Conservation (phyloP, 2,797 vertebrate species). For the Platyrinchus mystaceus region DNA sequence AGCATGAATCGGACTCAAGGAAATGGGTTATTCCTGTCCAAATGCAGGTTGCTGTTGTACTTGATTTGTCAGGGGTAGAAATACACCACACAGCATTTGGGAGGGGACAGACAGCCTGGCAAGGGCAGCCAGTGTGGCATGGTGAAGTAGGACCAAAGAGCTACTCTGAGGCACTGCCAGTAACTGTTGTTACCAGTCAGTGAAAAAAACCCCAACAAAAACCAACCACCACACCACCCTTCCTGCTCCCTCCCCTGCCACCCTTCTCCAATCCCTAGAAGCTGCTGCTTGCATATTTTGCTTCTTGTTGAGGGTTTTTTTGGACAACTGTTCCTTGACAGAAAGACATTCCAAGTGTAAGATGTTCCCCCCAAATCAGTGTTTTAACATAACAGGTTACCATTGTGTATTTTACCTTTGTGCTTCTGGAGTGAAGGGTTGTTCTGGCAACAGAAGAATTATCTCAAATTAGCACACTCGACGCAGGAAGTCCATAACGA, state of each 20-base stretch:
- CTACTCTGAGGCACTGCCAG: not conserved
- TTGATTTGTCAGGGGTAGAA: not conserved
- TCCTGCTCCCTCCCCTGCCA: not conserved
- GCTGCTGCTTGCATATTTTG: not conserved
- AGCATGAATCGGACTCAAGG: not conserved
- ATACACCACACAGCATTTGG: fast-evolving
- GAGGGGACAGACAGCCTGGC: not conserved
- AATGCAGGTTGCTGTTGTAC: not conserved
- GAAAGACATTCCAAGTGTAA: not conserved
- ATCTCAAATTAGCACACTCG: not conserved
- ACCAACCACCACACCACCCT: not conserved
- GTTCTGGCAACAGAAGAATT: not conserved
- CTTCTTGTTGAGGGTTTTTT: not conserved
- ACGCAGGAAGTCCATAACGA: fast-evolving
- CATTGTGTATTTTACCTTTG: not conserved
- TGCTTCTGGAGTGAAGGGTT: not conserved
- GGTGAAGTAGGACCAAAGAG: not conserved
- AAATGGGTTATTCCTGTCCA: not conserved
- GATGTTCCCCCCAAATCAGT: not conserved
- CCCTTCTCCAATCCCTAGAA: not conserved
- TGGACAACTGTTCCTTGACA: not conserved
- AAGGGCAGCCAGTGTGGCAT: fast-evolving
- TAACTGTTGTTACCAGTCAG: not conserved
- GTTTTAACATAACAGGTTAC: not conserved
- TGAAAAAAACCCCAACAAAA: not conserved